Evolutionary conservation across 2,797 vertebrate genomes (phyloP).

Genomic region (Hirundo rustica): DNA sequence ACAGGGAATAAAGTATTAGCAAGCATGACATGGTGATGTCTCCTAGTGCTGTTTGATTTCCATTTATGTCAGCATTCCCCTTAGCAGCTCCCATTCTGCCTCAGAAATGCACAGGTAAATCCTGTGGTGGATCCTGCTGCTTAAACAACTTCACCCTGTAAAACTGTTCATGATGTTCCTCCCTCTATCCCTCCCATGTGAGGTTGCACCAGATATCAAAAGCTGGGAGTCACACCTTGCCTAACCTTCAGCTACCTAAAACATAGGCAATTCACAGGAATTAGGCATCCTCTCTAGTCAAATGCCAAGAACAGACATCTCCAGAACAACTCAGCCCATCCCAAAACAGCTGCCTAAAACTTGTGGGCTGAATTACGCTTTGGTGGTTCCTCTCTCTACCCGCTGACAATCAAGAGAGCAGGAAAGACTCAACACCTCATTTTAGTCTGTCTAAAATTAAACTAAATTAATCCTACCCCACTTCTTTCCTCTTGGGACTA

Average conservation of each 20-base stretch:
- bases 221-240: not conserved
- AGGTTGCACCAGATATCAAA: not conserved
- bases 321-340: not conserved
- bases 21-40: not conserved
- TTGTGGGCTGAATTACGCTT: not conserved
- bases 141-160: not conserved
- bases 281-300: not conserved
- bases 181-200: not conserved
- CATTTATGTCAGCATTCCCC: slow-evolving; percentile 25
- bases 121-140: not conserved
- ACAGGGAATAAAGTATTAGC: slow-evolving; percentile 49
- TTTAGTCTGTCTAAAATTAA: slow-evolving; percentile 52
- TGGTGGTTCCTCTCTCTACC: not conserved
- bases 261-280: not conserved
- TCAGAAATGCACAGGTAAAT: slow-evolving; percentile 17
- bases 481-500: slow-evolving; percentile 34
- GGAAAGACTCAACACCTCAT: not conserved
- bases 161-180: not conserved
- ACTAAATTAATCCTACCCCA: slow-evolving; percentile 39
- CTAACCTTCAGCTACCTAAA: not conserved
- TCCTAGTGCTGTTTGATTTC: not conserved
- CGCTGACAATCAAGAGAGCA: not conserved
- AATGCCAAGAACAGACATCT: not conserved
- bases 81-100: not conserved
- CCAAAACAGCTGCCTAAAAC: slow-evolving; percentile 16